Evolutionary conservation across 2,797 vertebrate genomes (phyloP), one percentile per base, ranked within the genome.

Genomic region (Tarsius wallacei): DNA sequence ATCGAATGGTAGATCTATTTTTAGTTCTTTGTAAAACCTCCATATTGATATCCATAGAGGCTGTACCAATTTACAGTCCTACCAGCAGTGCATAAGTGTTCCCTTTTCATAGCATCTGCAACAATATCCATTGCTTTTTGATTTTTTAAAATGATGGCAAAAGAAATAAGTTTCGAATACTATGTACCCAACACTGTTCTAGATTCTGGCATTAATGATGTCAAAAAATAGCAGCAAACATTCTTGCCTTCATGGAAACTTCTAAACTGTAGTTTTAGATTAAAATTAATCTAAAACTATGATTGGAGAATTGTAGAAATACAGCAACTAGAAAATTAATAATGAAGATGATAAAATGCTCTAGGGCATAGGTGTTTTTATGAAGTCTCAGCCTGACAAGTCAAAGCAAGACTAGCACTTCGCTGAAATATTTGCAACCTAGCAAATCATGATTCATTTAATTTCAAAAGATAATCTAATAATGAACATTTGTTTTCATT

Each of bases 241-340:
- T 26, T 11, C 31, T 47, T 86, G n/a, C 6, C 2, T 1, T 93
- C 22, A 14, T 70, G 47, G 14, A 61, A 31, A 42, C 42, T 42
- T 42, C 42, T 42, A 42, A 42, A 5, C 42, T 42, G 7, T 42
- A 42, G 42, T 42, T 42, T 42, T 42, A 42, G 42, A 3, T 63
- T 74, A 74, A 90, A 82, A 26, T 15, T 66, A 16, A 86, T 66
- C 17, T 71, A 81, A 87, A 87, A 92, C 11, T 86, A 64, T 24
- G 17, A 22, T 71, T 33, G 5, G 5, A 93, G 53, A 90, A 61
- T 28, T 64, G 51, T 2, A 63, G 61, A 51, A 61, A 17, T 91
- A 80, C 9, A 96, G 31, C 17, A 89, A 91, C 81, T 73, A 28
- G 49, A 93, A 91, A 86, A 42, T 57, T 83, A 73, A 63, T 76